Base-by-base conservation (phyloP, 2,888 invertebrate species). In the Lomographa bimaculata region DNA sequence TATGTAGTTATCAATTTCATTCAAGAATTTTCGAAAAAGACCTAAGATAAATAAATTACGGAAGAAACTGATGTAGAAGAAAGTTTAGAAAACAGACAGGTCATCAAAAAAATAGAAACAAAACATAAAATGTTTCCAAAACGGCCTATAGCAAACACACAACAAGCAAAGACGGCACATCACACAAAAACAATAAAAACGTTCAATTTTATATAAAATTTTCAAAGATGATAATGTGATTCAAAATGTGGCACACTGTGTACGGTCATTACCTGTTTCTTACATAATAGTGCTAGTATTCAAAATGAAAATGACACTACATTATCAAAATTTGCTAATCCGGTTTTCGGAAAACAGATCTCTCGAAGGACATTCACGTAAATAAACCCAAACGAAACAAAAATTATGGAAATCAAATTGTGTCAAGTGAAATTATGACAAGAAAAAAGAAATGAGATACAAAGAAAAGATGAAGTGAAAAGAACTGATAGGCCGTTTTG, bases 401-500 rank as follows among this genome's bases (percentile, higher is more conserved):
- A 61, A 68, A 71, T 52, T 52, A 57, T 57, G 43, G 55, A 75
- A 72, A 64, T 54, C 57, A 73, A 62, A 67, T 50, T 43, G 72
- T 73, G 71, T 74, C 64, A 56, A 70, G 74, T 83, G 81, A 73
- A 78, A 72, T 62, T 72, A 80, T 80, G 79, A 73, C 71, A 67
- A 78, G 68, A 75, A 60, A 73, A n/a, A 72, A 76, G 65, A 79
- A 77, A 79, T 67, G 66, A 81, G 65, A 77, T 25, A 36, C 9
- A 57, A 71, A 71, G 74, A 72, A 59, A 78, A 81, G 74, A 83
- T 82, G 81, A 75, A 66, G 72, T 81, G 77, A 79, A 74, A 71
- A 64, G 70, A 86, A 87, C 80, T 81, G 82, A 89, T 89, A 89
- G 89, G 87, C 86, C 89, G 89, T 90, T 91, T 90, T 91, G 90